Percentiles rank a stretch among this genome's conserved stretches.
Evolutionary conservation across 1,140 invertebrate genomes (phyloP).

Genomic region (Bombus confusus): DNA sequence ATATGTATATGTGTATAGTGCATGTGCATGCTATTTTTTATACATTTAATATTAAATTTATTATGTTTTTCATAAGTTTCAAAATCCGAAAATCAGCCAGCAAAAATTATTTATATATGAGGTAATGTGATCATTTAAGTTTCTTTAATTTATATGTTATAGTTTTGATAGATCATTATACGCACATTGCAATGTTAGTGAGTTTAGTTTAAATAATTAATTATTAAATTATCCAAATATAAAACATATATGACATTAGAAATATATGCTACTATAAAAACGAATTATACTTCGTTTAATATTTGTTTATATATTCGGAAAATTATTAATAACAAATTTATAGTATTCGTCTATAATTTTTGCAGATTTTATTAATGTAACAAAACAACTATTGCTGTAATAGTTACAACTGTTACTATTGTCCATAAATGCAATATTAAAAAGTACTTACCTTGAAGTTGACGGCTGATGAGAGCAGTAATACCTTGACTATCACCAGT

Average conservation of each 20-base stretch:
- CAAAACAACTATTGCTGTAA: neutral
- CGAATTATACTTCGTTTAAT: neutral
- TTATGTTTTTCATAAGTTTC: neutral
- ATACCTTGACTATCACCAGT: conserved; percentile 88
- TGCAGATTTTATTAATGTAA: neutral
- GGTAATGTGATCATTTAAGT: neutral
- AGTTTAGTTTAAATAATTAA: neutral
- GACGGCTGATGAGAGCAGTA: conserved; percentile 89
- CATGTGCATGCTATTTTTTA: neutral
- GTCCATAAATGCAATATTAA: neutral
- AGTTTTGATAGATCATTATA: neutral
- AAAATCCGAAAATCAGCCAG: neutral
- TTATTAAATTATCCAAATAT: neutral
- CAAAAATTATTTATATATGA: neutral
- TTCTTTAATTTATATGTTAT: neutral
- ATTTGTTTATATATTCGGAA: neutral
- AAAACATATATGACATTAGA: neutral
- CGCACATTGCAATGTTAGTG: neutral
- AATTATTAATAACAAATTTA: neutral
- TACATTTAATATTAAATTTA: neutral
- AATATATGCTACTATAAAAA: neutral
- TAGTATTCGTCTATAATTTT: neutral
- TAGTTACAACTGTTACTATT: neutral
- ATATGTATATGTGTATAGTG: neutral
- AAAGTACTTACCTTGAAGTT: conserved; percentile 87